Base-by-base conservation (phyloP, 2,888 invertebrate species). In the Lepidocyrtoides sp. region DNA sequence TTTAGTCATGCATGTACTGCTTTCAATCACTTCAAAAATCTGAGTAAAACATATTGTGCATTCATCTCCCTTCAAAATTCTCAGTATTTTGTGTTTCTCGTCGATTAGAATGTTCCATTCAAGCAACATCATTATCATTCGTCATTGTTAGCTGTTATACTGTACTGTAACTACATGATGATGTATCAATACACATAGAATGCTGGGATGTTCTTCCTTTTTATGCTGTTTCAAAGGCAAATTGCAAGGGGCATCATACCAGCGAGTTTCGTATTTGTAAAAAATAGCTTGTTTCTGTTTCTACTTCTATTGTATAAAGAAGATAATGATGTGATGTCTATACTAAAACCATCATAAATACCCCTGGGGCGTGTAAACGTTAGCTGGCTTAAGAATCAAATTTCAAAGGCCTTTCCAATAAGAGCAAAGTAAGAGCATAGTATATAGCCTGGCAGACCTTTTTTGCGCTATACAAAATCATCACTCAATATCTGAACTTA, bases 11-110 rank as follows among this genome's bases (percentile, higher is more conserved):
- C 48, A 48, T 83, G 36, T 54, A 29, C 66, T 41, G 54, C 75
- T 75, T 60, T 75, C 41, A 86, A 75, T 60, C 85, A 75, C 57
- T 77, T 87, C 44, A 87, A 1, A 60, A 87, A 54, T 87, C 63
- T 87, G 63, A 66, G 79, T 79, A 77, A 87, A 87, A 79, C 87
- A 87, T n/a, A n/a, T n/a, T 79, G 77, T 87, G 79, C 87, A 63
- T 87, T 87, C 77, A 77, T 87, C 79, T 87, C 63, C 75, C 75
- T 60, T 86, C 54, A 79, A 63, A 87, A 77, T 66, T 48, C 75
- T n/a, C 7, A 54, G 75, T 32, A 57, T 23, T 36, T n/a, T n/a
- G n/a, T n/a, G n/a, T n/a, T n/a, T n/a, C n/a, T n/a, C n/a, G n/a
- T n/a, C n/a, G n/a, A n/a, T n/a, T n/a, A n/a, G 57, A 57, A 79